These are phyloP conservation scores for Aegithalos caudatus DNA, from an alignment of 2,113 vertebrate genomes.

Conservation along the genomic window DNA sequence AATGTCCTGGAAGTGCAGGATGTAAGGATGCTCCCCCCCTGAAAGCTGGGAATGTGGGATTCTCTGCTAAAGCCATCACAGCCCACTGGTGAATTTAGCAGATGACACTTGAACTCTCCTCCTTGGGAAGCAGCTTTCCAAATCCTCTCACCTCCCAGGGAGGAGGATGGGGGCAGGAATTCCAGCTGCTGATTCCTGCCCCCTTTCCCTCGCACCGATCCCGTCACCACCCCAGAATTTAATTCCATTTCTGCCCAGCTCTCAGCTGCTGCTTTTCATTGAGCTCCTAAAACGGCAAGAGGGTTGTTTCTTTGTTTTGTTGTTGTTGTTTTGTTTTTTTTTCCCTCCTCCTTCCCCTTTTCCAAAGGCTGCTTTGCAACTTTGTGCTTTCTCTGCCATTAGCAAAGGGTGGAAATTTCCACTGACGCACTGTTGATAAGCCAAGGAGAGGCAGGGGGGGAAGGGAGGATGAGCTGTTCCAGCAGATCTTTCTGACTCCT, in stretches of 20 bases:
- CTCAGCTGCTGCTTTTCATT: background rate
- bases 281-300: background rate
- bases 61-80: background rate
- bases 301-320: background rate
- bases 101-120: background rate
- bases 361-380: conserved; percentile 35
- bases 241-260: background rate
- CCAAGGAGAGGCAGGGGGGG: conserved; percentile 5
- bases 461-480: conserved; percentile 46
- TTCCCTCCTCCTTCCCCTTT: fast-evolving
- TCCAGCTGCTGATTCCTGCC: background rate
- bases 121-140: background rate
- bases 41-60: too few species aligned
- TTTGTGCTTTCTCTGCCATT: conserved; percentile 41
- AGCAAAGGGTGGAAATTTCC: conserved; percentile 79
- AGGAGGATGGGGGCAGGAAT: background rate
- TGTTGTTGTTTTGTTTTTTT: background rate
- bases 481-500: conserved; percentile 45
- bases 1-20: fast-evolving
- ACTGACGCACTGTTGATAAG: conserved; percentile 66
- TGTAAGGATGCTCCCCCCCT: background rate
- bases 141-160: background rate
- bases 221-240: background rate
- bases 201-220: fast-evolving
- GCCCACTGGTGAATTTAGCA: background rate